Base-by-base conservation (phyloP, 2,113 vertebrate genomes). In the Bungarus multicinctus region DNA sequence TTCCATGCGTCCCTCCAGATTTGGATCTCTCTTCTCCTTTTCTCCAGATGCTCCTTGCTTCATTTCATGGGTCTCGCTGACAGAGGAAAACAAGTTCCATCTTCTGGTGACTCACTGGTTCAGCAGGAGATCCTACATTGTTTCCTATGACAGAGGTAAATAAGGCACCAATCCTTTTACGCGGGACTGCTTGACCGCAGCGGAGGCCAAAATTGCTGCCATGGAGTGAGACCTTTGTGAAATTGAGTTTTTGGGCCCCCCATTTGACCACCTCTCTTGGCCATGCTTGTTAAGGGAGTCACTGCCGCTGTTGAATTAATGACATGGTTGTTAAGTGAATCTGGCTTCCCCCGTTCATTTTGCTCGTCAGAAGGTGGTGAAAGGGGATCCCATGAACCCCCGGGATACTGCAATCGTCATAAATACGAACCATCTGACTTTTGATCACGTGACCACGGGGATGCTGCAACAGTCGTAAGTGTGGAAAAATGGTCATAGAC, bases 51-150 rank as follows among this genome's bases (percentile, higher is more conserved):
- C 0, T 4, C 0, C 1, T 0, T 97, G 97, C 89, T 43, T 25
- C n/a, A 94, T 97, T 1, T 25, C 8, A 22, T 97, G 95, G 96
- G 92, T 92, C 0, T 0, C 3, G 0, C 95, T 85, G 27, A 12
- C 9, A 0, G 30, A 0, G 0, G 20, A 91, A 0, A 0, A 12
- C 27, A 4, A 0, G 0, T 3, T 97, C 0, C 11, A 95, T 9
- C 6, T 97, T 58, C 92, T 97, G 74, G 91, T 97, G 53, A 4
- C 93, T 22, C 8, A 34, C 2, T 0, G 0, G 0, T 1, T 1
- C 0, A 1, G 0, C 0, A n/a, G 1, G 0, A 0, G 0, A 3
- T 88, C 47, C 50, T 3, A 14, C 22, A 0, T 97, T 53, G 0
- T 93, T 89, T 22, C 0, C 27, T 97, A 94, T 8, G 0, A 54